A percentile compares a stretch with the other conserved stretches of the same genome.
Evolutionary conservation across 2,888 invertebrate genomes (phyloP).

Genomic region (Acrobasis consociella): DNA sequence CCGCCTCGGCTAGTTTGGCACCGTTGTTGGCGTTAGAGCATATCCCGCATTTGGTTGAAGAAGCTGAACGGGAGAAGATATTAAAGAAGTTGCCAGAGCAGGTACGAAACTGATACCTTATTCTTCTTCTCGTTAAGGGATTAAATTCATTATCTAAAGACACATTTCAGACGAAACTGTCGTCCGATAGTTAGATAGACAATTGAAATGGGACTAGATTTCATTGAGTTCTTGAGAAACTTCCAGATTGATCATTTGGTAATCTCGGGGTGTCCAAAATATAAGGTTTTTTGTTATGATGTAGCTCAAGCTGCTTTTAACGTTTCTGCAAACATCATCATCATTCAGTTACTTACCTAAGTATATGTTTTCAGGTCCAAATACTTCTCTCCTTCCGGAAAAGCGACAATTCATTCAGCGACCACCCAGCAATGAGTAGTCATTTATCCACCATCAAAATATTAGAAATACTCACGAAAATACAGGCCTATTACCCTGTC

Average conservation of each 20-base stretch:
- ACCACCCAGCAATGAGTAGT: conserved; percentile 84
- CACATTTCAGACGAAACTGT: too few relatives aligned
- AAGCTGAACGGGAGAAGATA: conserved; percentile 73
- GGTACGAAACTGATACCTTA: conserved; percentile 47
- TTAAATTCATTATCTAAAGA: too few relatives aligned
- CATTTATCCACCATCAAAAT: conserved; percentile 83
- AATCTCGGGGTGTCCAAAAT: too few relatives aligned
- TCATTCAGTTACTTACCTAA: too few relatives aligned
- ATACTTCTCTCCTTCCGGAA: conserved; percentile 84
- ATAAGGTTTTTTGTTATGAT: too few relatives aligned
- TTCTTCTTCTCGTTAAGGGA: too few relatives aligned
- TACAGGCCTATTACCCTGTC: conserved; percentile 84
- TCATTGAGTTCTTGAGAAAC: too few relatives aligned
- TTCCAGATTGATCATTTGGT: too few relatives aligned
- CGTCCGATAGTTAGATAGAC: too few relatives aligned
- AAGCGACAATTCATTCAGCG: conserved; percentile 86
- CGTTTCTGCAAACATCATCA: too few relatives aligned
- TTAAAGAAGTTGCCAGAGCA: conserved; percentile 81
- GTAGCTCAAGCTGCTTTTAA: too few relatives aligned
- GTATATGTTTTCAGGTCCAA: conserved; percentile 75
- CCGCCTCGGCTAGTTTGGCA: conserved; percentile 83
- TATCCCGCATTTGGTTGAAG: conserved; percentile 77
- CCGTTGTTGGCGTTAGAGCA: conserved; percentile 82
- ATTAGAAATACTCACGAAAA: conserved; percentile 83
- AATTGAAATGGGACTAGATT: too few relatives aligned